Percentiles rank a stretch among this genome's conserved stretches.
These are phyloP conservation scores for Oscheius onirici DNA, from an alignment of 2,888 invertebrate species.

Conservation along the genomic window DNA sequence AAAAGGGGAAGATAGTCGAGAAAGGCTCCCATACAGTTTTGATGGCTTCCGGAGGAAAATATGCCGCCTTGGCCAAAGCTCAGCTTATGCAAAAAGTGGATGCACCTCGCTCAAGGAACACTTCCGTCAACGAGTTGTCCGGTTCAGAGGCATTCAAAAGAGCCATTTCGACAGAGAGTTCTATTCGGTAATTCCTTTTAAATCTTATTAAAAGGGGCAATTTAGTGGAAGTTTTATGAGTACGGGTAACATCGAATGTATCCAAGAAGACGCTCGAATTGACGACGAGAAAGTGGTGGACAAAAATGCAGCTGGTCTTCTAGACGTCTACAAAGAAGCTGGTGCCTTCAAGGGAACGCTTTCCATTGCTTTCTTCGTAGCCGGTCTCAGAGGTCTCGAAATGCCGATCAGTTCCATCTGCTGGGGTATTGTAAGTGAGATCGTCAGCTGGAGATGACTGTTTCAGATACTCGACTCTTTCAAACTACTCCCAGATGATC, in stretches of 20 bases:
- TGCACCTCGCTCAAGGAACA: not conserved
- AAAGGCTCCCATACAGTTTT: slow-evolving; percentile 48
- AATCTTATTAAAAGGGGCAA: not conserved
- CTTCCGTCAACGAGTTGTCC: not conserved
- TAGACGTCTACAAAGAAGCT: slow-evolving; percentile 44
- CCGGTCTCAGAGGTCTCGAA: slow-evolving; percentile 72
- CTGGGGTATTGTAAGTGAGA: slow-evolving; percentile 39
- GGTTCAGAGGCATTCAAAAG: slow-evolving; percentile 9
- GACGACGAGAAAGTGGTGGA: not conserved
- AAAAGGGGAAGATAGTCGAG: slow-evolving; percentile 56
- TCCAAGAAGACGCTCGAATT: not conserved
- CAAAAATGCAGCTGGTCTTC: slow-evolving; percentile 38
- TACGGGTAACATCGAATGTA: slow-evolving; percentile 13
- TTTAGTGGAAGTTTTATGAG: slow-evolving; percentile 25
- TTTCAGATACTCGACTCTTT: not conserved
- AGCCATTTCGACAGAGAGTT: not conserved
- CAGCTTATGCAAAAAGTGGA: slow-evolving; percentile 37
- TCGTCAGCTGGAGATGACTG: not conserved
- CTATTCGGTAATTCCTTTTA: not conserved
- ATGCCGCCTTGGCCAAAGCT: slow-evolving; percentile 50
- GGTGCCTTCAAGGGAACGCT: slow-evolving; percentile 28
- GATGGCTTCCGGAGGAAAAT: slow-evolving; percentile 47
- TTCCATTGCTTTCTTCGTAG: slow-evolving; percentile 22
- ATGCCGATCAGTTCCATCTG: slow-evolving; percentile 74
- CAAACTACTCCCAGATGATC: not conserved